Conservation (phyloP, 2,113 vertebrate genomes). For the Oryzias melastigma region DNA sequence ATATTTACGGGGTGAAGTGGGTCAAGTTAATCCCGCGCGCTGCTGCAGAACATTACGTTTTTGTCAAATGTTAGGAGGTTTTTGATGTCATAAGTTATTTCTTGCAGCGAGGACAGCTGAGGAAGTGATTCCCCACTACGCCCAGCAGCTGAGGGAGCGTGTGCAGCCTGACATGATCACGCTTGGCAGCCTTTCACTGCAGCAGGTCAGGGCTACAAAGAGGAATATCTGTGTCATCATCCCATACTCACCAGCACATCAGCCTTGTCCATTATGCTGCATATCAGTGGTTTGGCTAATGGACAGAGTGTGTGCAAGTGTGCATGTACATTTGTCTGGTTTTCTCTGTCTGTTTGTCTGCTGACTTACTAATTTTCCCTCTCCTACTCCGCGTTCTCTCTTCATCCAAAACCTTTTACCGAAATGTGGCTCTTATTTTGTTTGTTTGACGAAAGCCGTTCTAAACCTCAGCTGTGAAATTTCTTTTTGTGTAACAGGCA, state of each 20-base stretch:
- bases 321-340: slow-evolving; percentile 29
- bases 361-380: slow-evolving; percentile 15
- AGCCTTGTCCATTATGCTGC: slow-evolving; percentile 72
- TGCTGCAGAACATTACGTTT: background rate
- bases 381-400: slow-evolving; percentile 8
- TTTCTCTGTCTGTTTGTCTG: slow-evolving; percentile 23
- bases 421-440: slow-evolving; percentile 23
- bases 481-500: slow-evolving; percentile 36
- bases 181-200: slow-evolving; percentile 83
- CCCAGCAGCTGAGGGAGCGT: slow-evolving; percentile 81
- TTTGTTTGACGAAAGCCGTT: slow-evolving; percentile 21
- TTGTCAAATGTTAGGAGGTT: slow-evolving; percentile 3
- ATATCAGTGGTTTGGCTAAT: slow-evolving; percentile 63
- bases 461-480: slow-evolving; percentile 41
- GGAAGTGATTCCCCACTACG: slow-evolving; percentile 77
- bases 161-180: slow-evolving; percentile 85
- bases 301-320: slow-evolving; percentile 51
- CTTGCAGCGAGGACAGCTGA: slow-evolving; percentile 62
- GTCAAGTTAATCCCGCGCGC: background rate
- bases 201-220: slow-evolving; percentile 88
- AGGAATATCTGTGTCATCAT: slow-evolving; percentile 77
- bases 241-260: slow-evolving; percentile 75
- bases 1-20: background rate
- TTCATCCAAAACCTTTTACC: slow-evolving; percentile 8
- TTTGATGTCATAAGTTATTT: slow-evolving; percentile 27